Evolutionary conservation across 2,113 vertebrate species (phyloP).

Genomic region (Oncorhynchus nerka): DNA sequence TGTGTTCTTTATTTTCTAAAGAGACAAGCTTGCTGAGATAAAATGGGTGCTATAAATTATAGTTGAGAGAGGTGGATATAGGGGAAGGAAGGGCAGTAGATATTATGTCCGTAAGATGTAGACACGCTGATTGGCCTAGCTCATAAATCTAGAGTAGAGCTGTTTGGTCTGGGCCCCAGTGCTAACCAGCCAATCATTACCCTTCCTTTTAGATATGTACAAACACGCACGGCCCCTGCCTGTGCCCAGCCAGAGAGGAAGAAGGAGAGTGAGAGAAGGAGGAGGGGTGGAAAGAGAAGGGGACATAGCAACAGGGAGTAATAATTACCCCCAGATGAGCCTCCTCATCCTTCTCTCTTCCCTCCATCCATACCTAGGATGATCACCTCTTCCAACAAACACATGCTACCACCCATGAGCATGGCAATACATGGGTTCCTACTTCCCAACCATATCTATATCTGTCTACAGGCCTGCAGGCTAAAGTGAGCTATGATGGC

Average conservation of each 20-base stretch:
- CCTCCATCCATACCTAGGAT: neutral
- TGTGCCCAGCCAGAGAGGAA: neutral
- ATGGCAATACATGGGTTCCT: neutral
- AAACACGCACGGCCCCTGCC: conserved; percentile 38
- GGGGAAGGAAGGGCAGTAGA: conserved; percentile 7
- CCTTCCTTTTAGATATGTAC: conserved; percentile 50
- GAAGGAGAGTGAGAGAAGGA: neutral
- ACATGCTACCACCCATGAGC: conserved; percentile 24
- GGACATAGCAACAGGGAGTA: conserved; percentile 1
- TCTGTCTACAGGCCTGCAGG: neutral
- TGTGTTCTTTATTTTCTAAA: too few relatives aligned
- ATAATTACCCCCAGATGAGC: conserved; percentile 5
- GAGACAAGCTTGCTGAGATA: too few relatives aligned
- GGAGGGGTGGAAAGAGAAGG: conserved; percentile 3
- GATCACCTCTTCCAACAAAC: neutral
- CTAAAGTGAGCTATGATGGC: conserved; percentile 36
- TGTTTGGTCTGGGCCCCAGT: conserved; percentile 38
- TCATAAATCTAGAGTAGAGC: conserved; percentile 48
- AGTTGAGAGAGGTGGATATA: too few relatives aligned
- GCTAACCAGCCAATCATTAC: conserved; percentile 37
- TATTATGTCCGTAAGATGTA: conserved; percentile 30
- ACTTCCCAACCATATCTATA: neutral
- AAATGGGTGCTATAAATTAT: too few relatives aligned
- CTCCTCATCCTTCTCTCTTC: neutral
- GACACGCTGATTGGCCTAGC: conserved; percentile 34